Base-by-base conservation (phyloP, 2,113 vertebrate species). In the Oxygymnocypris stewartii region DNA sequence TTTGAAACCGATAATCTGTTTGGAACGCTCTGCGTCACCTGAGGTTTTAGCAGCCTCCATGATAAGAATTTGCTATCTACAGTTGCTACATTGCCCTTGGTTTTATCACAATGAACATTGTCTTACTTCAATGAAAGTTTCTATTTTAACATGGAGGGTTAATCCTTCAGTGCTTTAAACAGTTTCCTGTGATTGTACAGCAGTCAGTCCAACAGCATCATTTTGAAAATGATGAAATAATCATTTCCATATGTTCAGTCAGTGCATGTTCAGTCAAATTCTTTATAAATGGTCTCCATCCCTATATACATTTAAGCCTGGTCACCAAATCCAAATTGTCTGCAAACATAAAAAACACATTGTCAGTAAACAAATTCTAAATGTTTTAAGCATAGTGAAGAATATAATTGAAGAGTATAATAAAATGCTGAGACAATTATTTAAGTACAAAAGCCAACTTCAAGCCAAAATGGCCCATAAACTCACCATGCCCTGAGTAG, bases 1-100 rank as follows among this genome's bases (percentile, higher is more conserved):
- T 84, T 86, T 84, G 12, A 89, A 61, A 86, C 40, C 77, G 67
- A 51, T 71, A 47, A 51, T 79, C 42, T 86, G 96, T 90, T 93
- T 93, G 94, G 96, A 96, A 96, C 94, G 93, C 92, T 96, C 96
- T 94, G 95, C 96, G 92, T 95, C 96, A 93, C 95, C 93, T 93
- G 95, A 93, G 86, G 95, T 95, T 93, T 97, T 96, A 91, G 96
- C 95, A 92, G 96, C 96, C 95, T 98, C 98, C 98, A 99, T 99
- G 89, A 94, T 95, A 96, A 95, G 94, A 94, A 93, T 90, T 89
- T 92, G 87, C 35, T 65, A 57, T 28, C 73, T 61, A 81, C 67
- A 76, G 79, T 54, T 86, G 84, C 78, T 89, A 91, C 86, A 88
- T 85, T 77, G 79, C 86, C 84, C 42, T 92, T 77, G 71, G 88